Percentiles rank a stretch among this genome's conserved stretches.
Evolutionary conservation across 2,797 vertebrate species (phyloP).

Genomic region (Liparis tanakae): DNA sequence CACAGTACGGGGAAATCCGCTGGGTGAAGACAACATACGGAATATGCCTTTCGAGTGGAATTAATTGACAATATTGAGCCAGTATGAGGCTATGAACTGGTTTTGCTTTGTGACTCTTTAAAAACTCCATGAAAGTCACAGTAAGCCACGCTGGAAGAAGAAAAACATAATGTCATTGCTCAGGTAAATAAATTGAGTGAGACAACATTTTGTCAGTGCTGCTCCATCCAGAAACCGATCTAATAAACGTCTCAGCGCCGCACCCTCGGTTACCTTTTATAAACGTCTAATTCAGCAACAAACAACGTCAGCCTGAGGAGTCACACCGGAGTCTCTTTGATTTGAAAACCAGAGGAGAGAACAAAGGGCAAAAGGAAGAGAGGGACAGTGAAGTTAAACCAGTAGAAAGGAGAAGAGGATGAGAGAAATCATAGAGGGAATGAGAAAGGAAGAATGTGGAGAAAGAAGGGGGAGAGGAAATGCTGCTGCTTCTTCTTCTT

Average conservation of each 20-base stretch:
- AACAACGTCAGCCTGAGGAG: slow-evolving; percentile 41
- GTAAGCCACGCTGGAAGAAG: background rate
- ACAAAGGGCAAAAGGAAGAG: background rate
- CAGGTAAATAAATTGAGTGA: slow-evolving; percentile 48
- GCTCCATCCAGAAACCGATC: slow-evolving; percentile 48
- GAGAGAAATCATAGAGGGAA: background rate
- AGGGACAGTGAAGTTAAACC: slow-evolving; percentile 12
- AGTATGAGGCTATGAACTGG: slow-evolving; percentile 3
- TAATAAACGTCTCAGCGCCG: slow-evolving; percentile 34
- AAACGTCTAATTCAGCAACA: slow-evolving; percentile 56
- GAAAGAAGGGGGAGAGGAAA: slow-evolving; percentile 13
- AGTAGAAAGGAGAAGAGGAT: background rate
- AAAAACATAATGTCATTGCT: slow-evolving; percentile 14
- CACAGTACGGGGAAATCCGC: background rate
- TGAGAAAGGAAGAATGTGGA: slow-evolving; percentile 1
- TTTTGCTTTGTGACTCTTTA: slow-evolving; percentile 28
- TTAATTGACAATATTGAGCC: background rate
- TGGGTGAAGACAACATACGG: background rate
- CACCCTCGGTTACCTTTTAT: slow-evolving; percentile 46
- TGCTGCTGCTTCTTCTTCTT: slow-evolving; percentile 21
- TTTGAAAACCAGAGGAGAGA: slow-evolving; percentile 26
- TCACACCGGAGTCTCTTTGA: slow-evolving; percentile 28
- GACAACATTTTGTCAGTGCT: slow-evolving; percentile 44
- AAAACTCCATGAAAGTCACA: slow-evolving; percentile 18
- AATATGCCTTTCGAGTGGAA: slow-evolving; percentile 1